Conservation (phyloP, 2,113 vertebrate species). For the Talpa occidentalis region DNA sequence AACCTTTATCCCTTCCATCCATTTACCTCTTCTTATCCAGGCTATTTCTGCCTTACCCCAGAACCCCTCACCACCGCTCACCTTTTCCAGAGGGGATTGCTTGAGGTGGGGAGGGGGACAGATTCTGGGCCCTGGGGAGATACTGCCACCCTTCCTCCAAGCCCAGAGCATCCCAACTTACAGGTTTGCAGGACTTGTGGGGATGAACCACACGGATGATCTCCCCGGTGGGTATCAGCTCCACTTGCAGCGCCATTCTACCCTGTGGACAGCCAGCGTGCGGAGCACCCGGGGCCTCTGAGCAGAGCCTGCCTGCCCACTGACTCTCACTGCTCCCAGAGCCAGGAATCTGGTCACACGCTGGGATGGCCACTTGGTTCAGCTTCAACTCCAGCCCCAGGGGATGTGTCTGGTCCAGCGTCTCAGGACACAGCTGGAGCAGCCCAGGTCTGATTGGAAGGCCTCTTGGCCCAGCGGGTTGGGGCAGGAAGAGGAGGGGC, state of each 20-base stretch:
- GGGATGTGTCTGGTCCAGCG: conserved; percentile 73
- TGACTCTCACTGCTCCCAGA: conserved; percentile 71
- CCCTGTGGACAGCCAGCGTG: conserved; percentile 56
- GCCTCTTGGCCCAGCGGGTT: conserved; percentile 75
- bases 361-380: conserved; percentile 77
- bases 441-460: conserved; percentile 80
- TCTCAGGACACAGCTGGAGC: conserved; percentile 81
- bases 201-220: conserved; percentile 84
- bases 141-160: conserved; percentile 41
- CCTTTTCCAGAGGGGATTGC: background rate
- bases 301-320: background rate
- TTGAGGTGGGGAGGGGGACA: background rate
- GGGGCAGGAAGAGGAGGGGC: conserved; percentile 78
- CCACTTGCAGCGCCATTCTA: conserved; percentile 85
- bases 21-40: background rate
- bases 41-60: background rate
- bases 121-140: background rate
- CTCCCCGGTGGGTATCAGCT: conserved; percentile 87
- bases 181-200: conserved; percentile 81
- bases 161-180: conserved; percentile 77
- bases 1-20: background rate
- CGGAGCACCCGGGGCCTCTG: background rate
- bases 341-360: conserved; percentile 80
- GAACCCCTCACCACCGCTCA: background rate
- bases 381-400: conserved; percentile 82